Conservation (phyloP, 2,797 vertebrate genomes). For the Lutjanus campechanus region DNA sequence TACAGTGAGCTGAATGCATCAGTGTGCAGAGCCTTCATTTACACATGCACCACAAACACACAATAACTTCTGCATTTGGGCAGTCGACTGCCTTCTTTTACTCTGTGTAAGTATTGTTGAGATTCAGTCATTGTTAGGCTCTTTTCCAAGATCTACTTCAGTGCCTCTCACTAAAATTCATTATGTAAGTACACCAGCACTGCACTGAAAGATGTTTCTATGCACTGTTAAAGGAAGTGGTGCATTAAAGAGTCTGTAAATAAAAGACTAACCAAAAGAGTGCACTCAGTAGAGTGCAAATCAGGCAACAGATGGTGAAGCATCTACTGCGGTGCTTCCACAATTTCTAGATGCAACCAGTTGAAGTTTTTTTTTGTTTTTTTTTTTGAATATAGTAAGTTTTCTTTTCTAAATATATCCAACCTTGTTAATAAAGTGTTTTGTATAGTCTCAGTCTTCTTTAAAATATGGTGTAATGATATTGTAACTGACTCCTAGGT, state of each 20-base stretch:
- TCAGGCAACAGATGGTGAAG: too few species aligned
- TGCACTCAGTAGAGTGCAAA: too few species aligned
- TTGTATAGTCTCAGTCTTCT: too few species aligned
- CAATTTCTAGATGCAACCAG: too few species aligned
- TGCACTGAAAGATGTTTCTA: not conserved
- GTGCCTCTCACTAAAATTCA: slow-evolving; percentile 15
- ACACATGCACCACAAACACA: not conserved
- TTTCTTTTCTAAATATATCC: too few species aligned
- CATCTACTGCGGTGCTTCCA: too few species aligned
- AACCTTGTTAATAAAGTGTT: too few species aligned
- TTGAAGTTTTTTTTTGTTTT: too few species aligned
- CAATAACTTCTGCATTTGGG: slow-evolving; percentile 11
- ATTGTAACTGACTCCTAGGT: too few species aligned
- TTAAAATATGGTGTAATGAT: too few species aligned
- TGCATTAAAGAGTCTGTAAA: not conserved
- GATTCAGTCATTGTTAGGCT: slow-evolving; percentile 30
- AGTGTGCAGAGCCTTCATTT: slow-evolving; percentile 18
- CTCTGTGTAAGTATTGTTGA: slow-evolving; percentile 8
- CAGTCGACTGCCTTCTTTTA: slow-evolving; percentile 6
- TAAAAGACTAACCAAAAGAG: not conserved
- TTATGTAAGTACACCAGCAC: slow-evolving; percentile 24
- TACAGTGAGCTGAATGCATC: not conserved
- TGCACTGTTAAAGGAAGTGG: not conserved
- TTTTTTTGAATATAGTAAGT: too few species aligned
- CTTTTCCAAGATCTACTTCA: slow-evolving; percentile 29